Percentiles rank a stretch among this genome's conserved stretches.
These are phyloP conservation scores for Pseudochaenichthys georgianus DNA, from an alignment of 2,797 vertebrate genomes.

Conservation along the genomic window DNA sequence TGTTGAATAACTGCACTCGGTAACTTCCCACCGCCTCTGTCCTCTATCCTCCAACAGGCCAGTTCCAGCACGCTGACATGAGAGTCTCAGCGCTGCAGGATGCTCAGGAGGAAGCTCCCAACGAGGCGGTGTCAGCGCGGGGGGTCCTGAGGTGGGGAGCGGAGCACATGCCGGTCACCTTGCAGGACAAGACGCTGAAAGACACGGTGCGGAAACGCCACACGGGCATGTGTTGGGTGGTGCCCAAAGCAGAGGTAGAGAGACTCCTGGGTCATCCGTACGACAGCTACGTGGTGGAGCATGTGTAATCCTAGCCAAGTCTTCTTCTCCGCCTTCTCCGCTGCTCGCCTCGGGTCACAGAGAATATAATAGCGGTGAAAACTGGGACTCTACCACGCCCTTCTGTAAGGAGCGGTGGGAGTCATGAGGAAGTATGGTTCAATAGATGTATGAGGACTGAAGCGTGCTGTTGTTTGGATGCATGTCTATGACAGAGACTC, in stretches of 20 bases:
- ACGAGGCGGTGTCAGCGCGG: conserved; percentile 46
- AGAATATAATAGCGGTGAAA: conserved; percentile 7
- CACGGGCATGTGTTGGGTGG: conserved; percentile 86
- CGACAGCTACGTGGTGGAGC: conserved; percentile 84
- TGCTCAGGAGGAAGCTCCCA: conserved; percentile 18
- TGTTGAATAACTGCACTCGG: background rate
- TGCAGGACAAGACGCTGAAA: conserved; percentile 87
- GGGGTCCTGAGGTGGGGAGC: conserved; percentile 79
- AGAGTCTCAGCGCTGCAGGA: conserved; percentile 65
- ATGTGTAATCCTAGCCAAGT: conserved; percentile 49
- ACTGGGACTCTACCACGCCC: conserved; percentile 22
- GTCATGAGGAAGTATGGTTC: conserved; percentile 6
- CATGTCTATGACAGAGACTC: conserved; percentile 41
- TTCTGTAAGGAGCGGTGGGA: conserved; percentile 21
- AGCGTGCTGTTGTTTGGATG: conserved; percentile 38
- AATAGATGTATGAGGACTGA: conserved; percentile 23
- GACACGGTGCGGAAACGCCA: conserved; percentile 79
- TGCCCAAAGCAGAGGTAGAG: conserved; percentile 82
- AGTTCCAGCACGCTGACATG: conserved; percentile 86
- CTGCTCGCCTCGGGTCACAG: conserved; percentile 47
- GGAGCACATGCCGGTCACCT: conserved; percentile 70
- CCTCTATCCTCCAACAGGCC: conserved; percentile 69
- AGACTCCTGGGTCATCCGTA: conserved; percentile 85
- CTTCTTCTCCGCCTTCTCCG: conserved; percentile 48
- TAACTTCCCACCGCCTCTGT: background rate